Base-by-base conservation (phyloP, 2,113 vertebrate species). In the Lamprotornis superbus region DNA sequence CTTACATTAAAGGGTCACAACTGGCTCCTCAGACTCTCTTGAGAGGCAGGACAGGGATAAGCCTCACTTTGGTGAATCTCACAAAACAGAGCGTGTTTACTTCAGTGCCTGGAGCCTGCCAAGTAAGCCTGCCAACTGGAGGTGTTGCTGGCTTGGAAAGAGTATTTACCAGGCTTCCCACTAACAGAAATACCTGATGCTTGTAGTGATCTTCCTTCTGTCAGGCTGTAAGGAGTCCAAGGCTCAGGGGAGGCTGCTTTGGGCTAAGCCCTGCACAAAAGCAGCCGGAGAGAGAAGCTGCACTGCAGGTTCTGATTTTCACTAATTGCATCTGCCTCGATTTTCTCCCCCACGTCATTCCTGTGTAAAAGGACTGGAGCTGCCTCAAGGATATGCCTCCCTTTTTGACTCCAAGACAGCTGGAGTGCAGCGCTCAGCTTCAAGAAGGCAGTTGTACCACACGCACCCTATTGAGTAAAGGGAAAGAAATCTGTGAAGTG, bases 131-230 rank as follows among this genome's bases (percentile, higher is more conserved):
- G 90, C 97, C 95, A 96, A 88, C 61, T 20, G 79, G 96, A 97
- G 95, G 94, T 95, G 96, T 97, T 82, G 70, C 94, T 97, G 96
- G 96, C 57, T 20, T 25, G 1, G 15, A 46, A 67, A 30, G 75
- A 87, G n/a, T 56, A 55, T 86, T 95, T 90, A 70, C 93, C 93
- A 60, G 65, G 89, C 83, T 87, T 93, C 83, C 77, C 5, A n/a
- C 84, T 95, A 95, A 73, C 92, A 94, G 64, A 83, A 95, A 95
- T 97, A 94, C 96, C 90, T 94, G 81, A 85, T 94, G 69, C 75
- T 95, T 78, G 59, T 22, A 76, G 83, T 85, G 68, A 82, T 87
- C 75, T 59, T 88, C 91, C 83, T 88, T 74, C 94, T 96, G 87
- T 77, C 63, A 73, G 56, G n/a, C 56, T 79, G 74, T 76, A 63